A percentile compares a stretch with the other conserved stretches of the same genome.
Evolutionary conservation across 2,113 vertebrate genomes (phyloP).

Genomic region (Hypocryptadius cinnamomeus): DNA sequence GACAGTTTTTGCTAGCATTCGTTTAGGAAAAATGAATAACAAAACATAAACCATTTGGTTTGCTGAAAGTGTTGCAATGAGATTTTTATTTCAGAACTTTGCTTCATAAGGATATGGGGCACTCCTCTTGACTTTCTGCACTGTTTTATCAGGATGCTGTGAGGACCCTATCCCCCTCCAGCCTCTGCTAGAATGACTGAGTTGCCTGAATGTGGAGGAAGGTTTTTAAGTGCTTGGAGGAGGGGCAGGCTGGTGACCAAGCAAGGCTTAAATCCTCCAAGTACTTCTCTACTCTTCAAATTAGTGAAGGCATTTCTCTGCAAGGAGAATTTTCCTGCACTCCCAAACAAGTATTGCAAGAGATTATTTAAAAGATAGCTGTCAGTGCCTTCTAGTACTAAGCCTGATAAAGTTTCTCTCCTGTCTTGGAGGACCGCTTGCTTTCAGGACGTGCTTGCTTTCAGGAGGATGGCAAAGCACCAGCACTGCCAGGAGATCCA

Average conservation of each 20-base stretch:
- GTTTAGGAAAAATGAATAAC: not conserved
- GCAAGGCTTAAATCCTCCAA: not conserved
- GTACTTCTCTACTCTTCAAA: not conserved
- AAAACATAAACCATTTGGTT: not conserved
- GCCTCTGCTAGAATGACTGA: not conserved
- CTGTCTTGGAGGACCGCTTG: not conserved
- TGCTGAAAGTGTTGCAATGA: not conserved
- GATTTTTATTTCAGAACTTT: not conserved
- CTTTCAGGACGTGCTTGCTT: not conserved
- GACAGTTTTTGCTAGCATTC: not conserved
- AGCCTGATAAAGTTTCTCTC: constrained; percentile 5
- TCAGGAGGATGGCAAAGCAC: not conserved
- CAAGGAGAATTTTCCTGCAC: not conserved
- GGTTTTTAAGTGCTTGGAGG: not conserved
- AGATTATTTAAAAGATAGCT: not conserved
- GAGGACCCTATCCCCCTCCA: not conserved
- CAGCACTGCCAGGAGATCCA: not conserved
- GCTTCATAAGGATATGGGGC: not conserved
- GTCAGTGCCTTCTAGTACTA: not conserved
- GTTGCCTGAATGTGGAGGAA: not conserved
- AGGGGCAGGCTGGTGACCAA: not conserved
- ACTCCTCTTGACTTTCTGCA: not conserved
- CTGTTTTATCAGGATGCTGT: not conserved
- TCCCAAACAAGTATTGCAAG: constrained; percentile 12
- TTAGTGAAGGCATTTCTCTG: not conserved